Evolutionary conservation across 2,113 vertebrate genomes (phyloP), one percentile per base, ranked within the genome.

Genomic region (Cyprinus carpio): DNA sequence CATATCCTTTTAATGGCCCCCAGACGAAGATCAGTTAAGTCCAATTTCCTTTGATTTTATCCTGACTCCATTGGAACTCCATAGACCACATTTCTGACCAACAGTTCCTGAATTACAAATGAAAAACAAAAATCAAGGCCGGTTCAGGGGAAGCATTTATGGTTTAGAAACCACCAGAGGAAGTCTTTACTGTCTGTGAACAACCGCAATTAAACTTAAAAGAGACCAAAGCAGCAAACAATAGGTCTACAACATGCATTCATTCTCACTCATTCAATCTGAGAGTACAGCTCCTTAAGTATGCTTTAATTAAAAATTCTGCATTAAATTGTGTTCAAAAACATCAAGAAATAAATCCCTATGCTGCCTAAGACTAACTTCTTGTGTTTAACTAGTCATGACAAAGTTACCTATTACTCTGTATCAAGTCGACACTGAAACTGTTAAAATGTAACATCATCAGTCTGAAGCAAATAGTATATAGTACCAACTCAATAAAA

Each of bases 171-270:
- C 88, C 87, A 84, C 80, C 75, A 88, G 76, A 89, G 87, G 87
- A 89, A 90, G 84, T 85, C 86, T 89, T 87, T 90, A 89, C 88
- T 89, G 84, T 87, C 90, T 86, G 85, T 64, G 82, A 86, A 90
- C 87, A 90, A 88, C 82, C 71, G 86, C 89, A 89, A 87, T 89
- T 90, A 89, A 89, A 89, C 87, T 90, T 88, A 87, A 90, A 91
- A 90, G 90, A 80, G 65, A 75, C 78, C n/a, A 58, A 82, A 23
- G 49, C 2, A 40, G 56, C 51, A 29, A 75, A 23, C 82, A 49
- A 49, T 31, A 60, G 40, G 23, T 65, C 58, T 65, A 69, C 71
- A 81, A 81, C 31, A 6, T 83, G 20, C 65, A 34, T 20, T n/a
- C 40, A 40, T 12, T 46, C 43, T 46, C 75, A 85, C 37, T 81